Base-by-base conservation (phyloP, 2,888 invertebrate genomes). In the Oscheius sp. region DNA sequence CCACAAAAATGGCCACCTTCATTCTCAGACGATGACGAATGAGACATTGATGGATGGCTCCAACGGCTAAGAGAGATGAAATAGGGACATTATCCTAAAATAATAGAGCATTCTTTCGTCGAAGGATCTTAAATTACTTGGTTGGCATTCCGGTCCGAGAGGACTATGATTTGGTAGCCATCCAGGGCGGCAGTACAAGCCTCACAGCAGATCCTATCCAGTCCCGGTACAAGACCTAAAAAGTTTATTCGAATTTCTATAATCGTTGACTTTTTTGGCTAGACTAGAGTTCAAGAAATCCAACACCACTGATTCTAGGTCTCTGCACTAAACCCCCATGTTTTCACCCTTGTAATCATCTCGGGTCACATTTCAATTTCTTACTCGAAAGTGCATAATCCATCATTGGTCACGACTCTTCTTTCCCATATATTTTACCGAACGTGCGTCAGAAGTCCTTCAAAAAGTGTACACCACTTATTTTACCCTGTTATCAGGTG, bases 1-100 rank as follows among this genome's bases (percentile, higher is more conserved):
- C 99, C 72, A 98, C 92, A 72, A 99, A 92, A 71, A 99, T 91
- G 46, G 95, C 97, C 12, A 88, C 88, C 89, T 96, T 96, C 95
- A 97, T 96, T 68, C 99, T 92, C 84, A 95, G 93, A 46, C 97
- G 92, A 41, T 94, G 94, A 89, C 95, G 95, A 86, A 99, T 97
- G 85, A 99, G 90, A 89, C 95, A 93, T 89, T 99, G 98, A 90
- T 99, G 98, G 1, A 95, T 93, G 21, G 95, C 95, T 58, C 99
- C 96, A 69, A 96, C 90, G 0, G 94, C 94, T 74, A 97, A 90
- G 75, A 96, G 90, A 25, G 93, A 85, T 86, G 95, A 95, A 76
- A 91, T 89, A 21, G 90, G 90, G 5, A 90, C 86, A 71, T 85
- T 85, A 52, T 91, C 89, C 52, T 79, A 76, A 55, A 72, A 64